Evolutionary conservation across 2,888 invertebrate species (phyloP), one percentile per base, ranked within the genome.

Genomic region (Cephus spinipes): DNA sequence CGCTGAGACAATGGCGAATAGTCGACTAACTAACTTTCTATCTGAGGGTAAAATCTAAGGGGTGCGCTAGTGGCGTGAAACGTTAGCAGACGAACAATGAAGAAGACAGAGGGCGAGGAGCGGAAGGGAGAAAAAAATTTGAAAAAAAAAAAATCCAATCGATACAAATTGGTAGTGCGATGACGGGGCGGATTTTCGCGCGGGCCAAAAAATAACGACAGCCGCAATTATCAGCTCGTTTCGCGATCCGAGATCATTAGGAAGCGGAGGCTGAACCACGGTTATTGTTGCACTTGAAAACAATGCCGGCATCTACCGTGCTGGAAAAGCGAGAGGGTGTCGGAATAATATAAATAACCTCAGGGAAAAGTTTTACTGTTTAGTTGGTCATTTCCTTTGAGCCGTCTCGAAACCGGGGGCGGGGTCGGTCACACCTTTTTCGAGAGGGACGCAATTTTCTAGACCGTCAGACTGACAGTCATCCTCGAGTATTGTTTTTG

Each of bases 391-490:
- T 89, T 88, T 89, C 83, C 85, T 83, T 85, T 85, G 81, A 79
- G 81, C 80, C 81, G 79, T 79, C 81, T 83, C 79, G 79, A 76
- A 78, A 78, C 73, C 75, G 81, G 85, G 90, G 90, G 89, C 89
- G 87, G 85, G 88, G 83, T 30, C 85, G 85, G 89, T 90, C 91
- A 88, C 91, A 91, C 91, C 90, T 90, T 88, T 86, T 82, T 80
- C 77, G 76, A 78, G 77, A 83, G 82, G 79, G 82, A 80, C 80
- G 85, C 84, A 87, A 87, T 87, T 87, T 86, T 79, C 87, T 84
- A 83, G 40, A 1, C 83, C 83, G 81, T 77, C 84, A 79, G 81
- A 81, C 83, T 83, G 83, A 84, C 83, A 88, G 89, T 89, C 89
- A 89, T 89, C 80, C 84, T 81, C 82, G 78, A 77, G 86, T 84